A percentile compares a stretch with the other conserved stretches of the same genome.
Evolutionary conservation across 2,888 invertebrate genomes (phyloP).

Genomic region (Tipula helvola): DNA sequence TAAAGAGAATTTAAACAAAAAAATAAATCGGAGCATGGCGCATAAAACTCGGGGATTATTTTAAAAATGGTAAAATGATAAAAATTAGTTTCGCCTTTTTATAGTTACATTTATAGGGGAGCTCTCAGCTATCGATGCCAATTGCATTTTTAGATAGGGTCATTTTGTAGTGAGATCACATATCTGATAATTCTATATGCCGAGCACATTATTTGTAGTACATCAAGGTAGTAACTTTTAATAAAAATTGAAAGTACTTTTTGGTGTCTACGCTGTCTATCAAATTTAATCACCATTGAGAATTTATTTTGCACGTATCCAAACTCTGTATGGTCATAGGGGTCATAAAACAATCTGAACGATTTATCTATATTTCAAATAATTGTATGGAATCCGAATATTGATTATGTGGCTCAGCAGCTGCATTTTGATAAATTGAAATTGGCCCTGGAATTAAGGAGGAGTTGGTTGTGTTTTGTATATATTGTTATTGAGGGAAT

Average conservation of each 20-base stretch:
- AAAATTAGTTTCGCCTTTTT: background rate
- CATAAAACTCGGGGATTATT: background rate
- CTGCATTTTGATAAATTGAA: too few species aligned
- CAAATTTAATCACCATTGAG: background rate
- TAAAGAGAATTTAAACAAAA: background rate
- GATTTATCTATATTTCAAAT: too few species aligned
- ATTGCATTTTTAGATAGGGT: background rate
- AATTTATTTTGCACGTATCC: background rate
- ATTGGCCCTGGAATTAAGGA: too few species aligned
- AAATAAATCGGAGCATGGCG: background rate
- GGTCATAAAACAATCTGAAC: background rate
- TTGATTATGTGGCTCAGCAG: too few species aligned
- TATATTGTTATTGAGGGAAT: too few species aligned
- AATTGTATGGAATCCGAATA: too few species aligned
- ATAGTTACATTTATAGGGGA: background rate
- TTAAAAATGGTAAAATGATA: background rate
- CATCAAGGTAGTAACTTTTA: background rate
- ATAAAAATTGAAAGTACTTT: background rate
- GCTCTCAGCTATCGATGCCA: background rate
- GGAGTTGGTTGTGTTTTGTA: too few species aligned
- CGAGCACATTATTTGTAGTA: background rate
- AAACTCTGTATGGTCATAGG: background rate
- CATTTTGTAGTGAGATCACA: background rate
- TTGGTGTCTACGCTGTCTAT: background rate
- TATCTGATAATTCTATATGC: background rate